Conservation (phyloP, 2,888 invertebrate genomes). For the Willowsia nigromaculata region DNA sequence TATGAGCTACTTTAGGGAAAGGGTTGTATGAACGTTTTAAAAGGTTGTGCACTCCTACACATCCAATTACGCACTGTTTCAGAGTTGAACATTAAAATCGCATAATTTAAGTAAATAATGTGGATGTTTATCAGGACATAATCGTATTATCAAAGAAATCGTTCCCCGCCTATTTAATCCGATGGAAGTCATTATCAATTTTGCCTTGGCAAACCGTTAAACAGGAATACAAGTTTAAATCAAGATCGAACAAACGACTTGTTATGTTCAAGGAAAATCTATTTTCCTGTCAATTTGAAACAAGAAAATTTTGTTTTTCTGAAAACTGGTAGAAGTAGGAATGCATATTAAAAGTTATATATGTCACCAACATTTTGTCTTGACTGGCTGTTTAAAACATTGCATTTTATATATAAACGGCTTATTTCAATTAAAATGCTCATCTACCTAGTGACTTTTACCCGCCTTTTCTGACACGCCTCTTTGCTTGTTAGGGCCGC, state of each 20-base stretch:
- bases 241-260: too few relatives aligned
- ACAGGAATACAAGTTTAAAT: too few relatives aligned
- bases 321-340: background rate
- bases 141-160: background rate
- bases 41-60: background rate
- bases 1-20: too few relatives aligned
- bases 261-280: too few relatives aligned
- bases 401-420: background rate
- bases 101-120: background rate
- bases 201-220: background rate
- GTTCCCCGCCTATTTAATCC: background rate
- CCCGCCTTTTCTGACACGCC: background rate
- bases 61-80: background rate
- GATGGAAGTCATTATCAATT: background rate
- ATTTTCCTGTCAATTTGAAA: too few relatives aligned
- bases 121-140: background rate
- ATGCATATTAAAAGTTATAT: too few relatives aligned
- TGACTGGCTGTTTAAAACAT: background rate
- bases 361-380: background rate
- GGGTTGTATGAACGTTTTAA: background rate
- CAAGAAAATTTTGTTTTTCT: too few relatives aligned
- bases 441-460: background rate
- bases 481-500: background rate
- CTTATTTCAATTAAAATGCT: background rate
- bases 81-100: background rate